Percentiles rank a stretch among this genome's conserved stretches.
Evolutionary conservation across 2,113 vertebrate species (phyloP).

Genomic region (Falco punctatus): DNA sequence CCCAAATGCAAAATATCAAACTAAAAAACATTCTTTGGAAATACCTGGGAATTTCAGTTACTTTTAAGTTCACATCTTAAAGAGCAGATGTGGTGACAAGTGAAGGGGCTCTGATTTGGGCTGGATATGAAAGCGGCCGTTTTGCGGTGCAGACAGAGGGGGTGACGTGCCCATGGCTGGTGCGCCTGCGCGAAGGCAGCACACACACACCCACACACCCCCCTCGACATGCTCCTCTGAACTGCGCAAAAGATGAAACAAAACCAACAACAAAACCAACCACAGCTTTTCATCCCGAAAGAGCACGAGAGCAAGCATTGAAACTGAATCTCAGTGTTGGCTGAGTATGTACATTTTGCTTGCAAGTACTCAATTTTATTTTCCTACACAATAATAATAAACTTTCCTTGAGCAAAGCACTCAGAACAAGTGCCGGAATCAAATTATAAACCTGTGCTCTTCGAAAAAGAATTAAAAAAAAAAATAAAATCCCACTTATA

Average conservation of each 20-base stretch:
- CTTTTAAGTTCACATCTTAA: background rate
- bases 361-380: background rate
- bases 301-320: background rate
- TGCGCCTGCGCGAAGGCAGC: background rate
- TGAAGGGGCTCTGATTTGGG: background rate
- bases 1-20: background rate
- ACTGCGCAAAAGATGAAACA: background rate
- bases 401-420: background rate
- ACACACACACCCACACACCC: too few relatives aligned
- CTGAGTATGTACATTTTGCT: background rate
- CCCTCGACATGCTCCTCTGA: background rate
- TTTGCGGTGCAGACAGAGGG: background rate
- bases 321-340: background rate
- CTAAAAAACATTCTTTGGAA: background rate
- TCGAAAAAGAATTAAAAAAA: background rate
- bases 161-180: background rate
- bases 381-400: background rate
- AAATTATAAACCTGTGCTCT: constrained; percentile 11
- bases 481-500: background rate
- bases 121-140: fast-evolving
- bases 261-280: background rate
- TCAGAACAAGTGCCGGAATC: background rate
- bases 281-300: background rate
- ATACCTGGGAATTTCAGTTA: background rate
- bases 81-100: background rate